A percentile compares a stretch with the other conserved stretches of the same genome.
phyloP scores from a whole-genome alignment of 2,797 vertebrate species.

The Varecia variegata region DNA sequence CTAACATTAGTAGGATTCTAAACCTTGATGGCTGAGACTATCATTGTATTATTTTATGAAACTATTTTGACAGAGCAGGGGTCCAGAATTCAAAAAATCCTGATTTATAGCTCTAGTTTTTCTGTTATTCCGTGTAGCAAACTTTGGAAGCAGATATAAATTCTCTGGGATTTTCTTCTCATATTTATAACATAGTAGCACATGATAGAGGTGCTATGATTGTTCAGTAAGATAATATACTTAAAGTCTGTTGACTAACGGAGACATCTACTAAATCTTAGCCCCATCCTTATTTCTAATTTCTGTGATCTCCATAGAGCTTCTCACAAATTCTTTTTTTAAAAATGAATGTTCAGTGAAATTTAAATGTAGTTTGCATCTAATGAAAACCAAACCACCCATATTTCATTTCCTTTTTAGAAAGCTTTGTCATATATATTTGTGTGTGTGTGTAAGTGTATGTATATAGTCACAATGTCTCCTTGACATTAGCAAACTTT shows the following conservation, averaged over 20 bases:
- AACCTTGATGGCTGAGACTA: not conserved
- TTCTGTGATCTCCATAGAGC: not conserved
- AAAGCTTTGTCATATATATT: not conserved
- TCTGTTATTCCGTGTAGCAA: not conserved
- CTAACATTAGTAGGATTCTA: not conserved
- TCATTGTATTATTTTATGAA: not conserved
- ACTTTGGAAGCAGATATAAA: not conserved
- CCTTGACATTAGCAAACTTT: not conserved
- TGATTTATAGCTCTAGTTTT: not conserved
- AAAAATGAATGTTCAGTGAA: not conserved
- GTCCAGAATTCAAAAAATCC: not conserved
- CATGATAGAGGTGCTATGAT: not conserved
- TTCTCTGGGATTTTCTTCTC: not conserved
- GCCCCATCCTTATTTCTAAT: not conserved
- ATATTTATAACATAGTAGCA: not conserved
- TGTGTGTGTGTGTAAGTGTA: not conserved
- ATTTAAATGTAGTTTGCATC: not conserved
- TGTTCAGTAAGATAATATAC: not conserved
- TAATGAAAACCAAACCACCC: not conserved
- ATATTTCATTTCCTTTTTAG: not conserved
- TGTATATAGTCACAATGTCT: not conserved
- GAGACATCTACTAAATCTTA: not conserved
- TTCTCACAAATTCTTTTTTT: not conserved
- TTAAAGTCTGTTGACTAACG: not conserved
- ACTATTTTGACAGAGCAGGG: not conserved